Base-by-base conservation (phyloP, 2,888 invertebrate species). In the Drosophila maculinotata region DNA sequence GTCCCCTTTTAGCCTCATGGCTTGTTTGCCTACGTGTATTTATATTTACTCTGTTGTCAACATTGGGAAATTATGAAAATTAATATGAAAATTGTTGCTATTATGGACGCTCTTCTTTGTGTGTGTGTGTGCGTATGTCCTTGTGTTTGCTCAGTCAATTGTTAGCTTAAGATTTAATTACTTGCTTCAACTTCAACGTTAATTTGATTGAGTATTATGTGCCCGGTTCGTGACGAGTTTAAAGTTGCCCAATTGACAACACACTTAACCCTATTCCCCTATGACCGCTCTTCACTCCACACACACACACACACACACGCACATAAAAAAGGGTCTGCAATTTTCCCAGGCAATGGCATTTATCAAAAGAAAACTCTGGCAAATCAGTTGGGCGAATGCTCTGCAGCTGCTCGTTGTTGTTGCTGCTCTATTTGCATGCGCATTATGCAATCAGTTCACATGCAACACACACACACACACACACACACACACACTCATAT, bases 41-140 rank as follows among this genome's bases (percentile, higher is more conserved):
- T 78, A 75, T 81, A 69, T 81, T 81, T 87, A 51, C 79, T 45
- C 30, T 59, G 81, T 78, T 87, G 81, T 87, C 81, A 84, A 54
- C 81, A 81, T 81, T 74, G 87, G 79, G 72, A 84, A 82, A 84
- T 85, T 76, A 85, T 84, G 80, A 84, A 83, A 83, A 83, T 83
- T 82, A 83, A 85, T 83, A 78, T 73, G 80, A 83, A 86, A 83
- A 84, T 83, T 82, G 82, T 78, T 67, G 71, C 71, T 66, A 80
- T 83, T 87, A 71, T 62, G 66, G 42, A 42, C 44, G 41, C 64
- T 54, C 53, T 26, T 25, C 15, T 25, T 12, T 41, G 10, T 30
- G 38, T 57, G 39, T 51, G 44, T 38, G 38, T 25, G 20, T 36
- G 31, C 31, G 54, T 35, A 48, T 39, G 48, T 38, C 49, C 20